Base-by-base conservation (phyloP, 2,797 vertebrate genomes). In the Spinus olivaceus region DNA sequence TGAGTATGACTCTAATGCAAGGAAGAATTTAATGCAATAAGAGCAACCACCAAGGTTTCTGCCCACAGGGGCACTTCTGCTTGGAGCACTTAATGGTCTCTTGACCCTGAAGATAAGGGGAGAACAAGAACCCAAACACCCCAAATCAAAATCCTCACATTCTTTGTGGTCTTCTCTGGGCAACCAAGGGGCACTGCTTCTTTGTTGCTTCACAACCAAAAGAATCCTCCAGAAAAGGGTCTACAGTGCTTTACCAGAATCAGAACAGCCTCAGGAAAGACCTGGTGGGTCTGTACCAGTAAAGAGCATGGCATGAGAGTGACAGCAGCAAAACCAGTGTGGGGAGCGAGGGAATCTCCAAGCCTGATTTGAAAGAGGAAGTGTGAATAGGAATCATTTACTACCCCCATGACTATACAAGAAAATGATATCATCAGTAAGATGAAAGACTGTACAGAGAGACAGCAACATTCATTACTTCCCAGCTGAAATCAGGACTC, bases 381-480 rank as follows among this genome's bases (percentile, higher is more conserved):
- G 41, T 46, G 61, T 87, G 46, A 85, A 71, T 9, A 82, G 87
- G 46, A 83, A 87, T 64, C 9, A 60, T 71, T 87, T 69, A 69
- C 82, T 83, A 81, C 8, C 8, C 35, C 39, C 54, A 24, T 16
- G 46, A 90, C 65, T 83, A 78, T 54, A 72, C 20, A 86, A 74
- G 91, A 91, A 82, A 92, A 85, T 77, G 41, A 19, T 83, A 87
- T 64, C 49, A 88, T 61, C 85, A 85, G 79, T 53, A 73, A 90
- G 77, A 91, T 81, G 67, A 94, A 94, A 92, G 79, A 67, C 72
- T 78, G 51, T 49, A 69, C 50, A 71, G 65, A 94, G 61, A 88
- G 22, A 63, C 63, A 73, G 73, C n/a, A 90, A 94, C 82, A 72
- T 84, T 83, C 70, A 65, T 88, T 76, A 78, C 51, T 76, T 72